Evolutionary conservation across 2,113 vertebrate species (phyloP).

Genomic region (Phalacrocorax carbo): DNA sequence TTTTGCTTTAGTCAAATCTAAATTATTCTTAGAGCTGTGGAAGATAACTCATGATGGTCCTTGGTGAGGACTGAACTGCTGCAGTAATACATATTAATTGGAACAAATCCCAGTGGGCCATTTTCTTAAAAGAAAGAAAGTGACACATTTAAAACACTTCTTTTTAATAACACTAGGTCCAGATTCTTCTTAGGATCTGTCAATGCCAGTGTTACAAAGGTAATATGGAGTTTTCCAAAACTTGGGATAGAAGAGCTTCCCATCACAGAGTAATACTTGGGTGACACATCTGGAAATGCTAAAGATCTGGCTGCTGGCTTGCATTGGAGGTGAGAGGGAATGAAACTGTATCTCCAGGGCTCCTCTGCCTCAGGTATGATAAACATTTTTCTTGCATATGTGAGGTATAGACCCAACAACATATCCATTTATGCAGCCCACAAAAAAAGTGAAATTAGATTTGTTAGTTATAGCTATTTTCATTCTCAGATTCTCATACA

Average conservation of each 20-base stretch:
- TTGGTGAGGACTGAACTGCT: not conserved
- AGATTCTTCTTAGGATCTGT: not conserved
- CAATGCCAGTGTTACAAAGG: fast-evolving
- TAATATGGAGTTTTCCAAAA: not conserved
- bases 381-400: fast-evolving
- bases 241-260: not conserved
- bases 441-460: not conserved
- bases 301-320: not conserved
- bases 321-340: not conserved
- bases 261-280: not conserved
- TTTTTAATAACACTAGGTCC: not conserved
- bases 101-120: not conserved
- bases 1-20: not conserved
- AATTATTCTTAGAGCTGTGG: not conserved
- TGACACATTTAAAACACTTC: not conserved
- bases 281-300: not conserved
- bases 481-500: not conserved
- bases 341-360: not conserved
- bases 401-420: not conserved
- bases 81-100: not conserved
- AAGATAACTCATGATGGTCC: not conserved
- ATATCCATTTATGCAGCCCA: not conserved
- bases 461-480: not conserved
- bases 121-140: not conserved
- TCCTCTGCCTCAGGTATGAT: not conserved